Evolutionary conservation across 2,113 vertebrate genomes (phyloP).

Genomic region (Cricetomys ansorgei): DNA sequence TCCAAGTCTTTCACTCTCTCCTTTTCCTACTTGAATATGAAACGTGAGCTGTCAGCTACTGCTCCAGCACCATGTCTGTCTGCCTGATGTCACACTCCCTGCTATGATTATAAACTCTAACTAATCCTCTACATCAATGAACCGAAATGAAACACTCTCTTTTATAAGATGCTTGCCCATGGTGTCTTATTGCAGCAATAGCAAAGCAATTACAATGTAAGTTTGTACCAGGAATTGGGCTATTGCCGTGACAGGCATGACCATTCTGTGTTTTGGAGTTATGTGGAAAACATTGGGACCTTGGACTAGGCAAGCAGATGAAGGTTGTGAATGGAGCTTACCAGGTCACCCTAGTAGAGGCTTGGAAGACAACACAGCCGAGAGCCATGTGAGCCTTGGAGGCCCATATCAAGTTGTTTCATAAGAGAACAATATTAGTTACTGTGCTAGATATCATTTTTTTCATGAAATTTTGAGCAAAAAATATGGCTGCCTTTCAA

Average conservation of each 20-base stretch:
- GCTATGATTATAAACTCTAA: background rate
- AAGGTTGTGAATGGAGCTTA: background rate
- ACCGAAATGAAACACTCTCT: background rate
- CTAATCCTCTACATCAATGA: background rate
- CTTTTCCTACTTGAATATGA: background rate
- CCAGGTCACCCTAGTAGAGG: background rate
- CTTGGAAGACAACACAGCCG: background rate
- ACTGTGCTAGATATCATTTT: background rate
- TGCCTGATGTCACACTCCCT: background rate
- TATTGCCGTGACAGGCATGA: background rate
- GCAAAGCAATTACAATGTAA: background rate
- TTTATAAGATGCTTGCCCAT: background rate
- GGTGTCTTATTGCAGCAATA: background rate
- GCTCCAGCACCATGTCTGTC: background rate
- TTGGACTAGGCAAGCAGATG: background rate
- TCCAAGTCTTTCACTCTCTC: background rate
- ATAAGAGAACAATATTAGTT: background rate
- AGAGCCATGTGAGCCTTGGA: background rate
- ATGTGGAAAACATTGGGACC: background rate
- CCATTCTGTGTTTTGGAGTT: background rate
- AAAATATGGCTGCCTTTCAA: background rate
- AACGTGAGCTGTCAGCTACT: background rate
- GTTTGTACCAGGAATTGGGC: background rate
- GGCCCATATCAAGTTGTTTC: background rate
- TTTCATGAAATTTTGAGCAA: background rate